Evolutionary conservation across 2,888 invertebrate species (phyloP).

Genomic region (Nowickia ferox): DNA sequence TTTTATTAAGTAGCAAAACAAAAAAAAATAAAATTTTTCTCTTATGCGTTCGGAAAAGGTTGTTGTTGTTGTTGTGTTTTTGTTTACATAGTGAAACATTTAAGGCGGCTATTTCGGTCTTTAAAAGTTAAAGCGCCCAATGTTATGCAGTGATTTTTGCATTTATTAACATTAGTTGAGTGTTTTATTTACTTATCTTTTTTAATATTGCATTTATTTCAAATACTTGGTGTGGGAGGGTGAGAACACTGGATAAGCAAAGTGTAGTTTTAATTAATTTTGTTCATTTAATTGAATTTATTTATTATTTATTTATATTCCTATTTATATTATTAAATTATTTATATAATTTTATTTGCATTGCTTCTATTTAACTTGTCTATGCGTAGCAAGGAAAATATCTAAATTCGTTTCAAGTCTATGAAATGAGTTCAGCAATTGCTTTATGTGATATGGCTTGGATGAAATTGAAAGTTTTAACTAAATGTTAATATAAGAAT

Average conservation of each 20-base stretch:
- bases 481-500: no score
- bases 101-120: slow-evolving; percentile 82
- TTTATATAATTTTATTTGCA: background rate
- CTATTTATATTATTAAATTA: slow-evolving; percentile 30
- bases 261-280: slow-evolving; percentile 66
- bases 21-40: slow-evolving; percentile 68
- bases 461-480: no score
- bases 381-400: background rate
- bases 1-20: slow-evolving; percentile 23
- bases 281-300: slow-evolving; percentile 56
- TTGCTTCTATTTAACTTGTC: background rate
- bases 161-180: slow-evolving; percentile 52
- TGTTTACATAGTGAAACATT: slow-evolving; percentile 80
- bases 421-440: no score
- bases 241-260: slow-evolving; percentile 81
- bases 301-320: slow-evolving; percentile 2
- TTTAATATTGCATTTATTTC: slow-evolving; percentile 23
- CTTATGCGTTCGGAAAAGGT: slow-evolving; percentile 27
- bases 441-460: no score
- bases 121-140: slow-evolving; percentile 81
- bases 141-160: slow-evolving; percentile 71
- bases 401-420: no score
- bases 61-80: slow-evolving; percentile 46
- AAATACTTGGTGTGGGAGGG: slow-evolving; percentile 74
- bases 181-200: slow-evolving; percentile 54